Percentiles rank a stretch among this genome's conserved stretches.
These are phyloP conservation scores for Drosophila insularis DNA, from an alignment of 1,140 invertebrate genomes.

Conservation along the genomic window DNA sequence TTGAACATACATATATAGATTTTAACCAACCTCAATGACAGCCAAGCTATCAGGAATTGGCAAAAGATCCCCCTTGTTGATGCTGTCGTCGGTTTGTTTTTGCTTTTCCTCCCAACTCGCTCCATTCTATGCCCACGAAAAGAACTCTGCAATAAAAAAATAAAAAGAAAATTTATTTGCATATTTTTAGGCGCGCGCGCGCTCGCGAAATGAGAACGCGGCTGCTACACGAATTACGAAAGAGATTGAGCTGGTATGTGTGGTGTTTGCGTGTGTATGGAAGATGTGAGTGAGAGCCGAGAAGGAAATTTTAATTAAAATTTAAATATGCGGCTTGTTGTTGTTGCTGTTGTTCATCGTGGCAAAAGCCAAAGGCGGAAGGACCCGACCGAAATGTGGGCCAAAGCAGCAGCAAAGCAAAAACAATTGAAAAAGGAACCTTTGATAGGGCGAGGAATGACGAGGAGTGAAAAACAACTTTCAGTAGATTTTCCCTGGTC, in stretches of 20 bases:
- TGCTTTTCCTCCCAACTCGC: too few relatives aligned
- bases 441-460: neutral
- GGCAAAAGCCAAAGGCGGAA: conserved; percentile 36
- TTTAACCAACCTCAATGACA: conserved; percentile 1
- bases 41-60: conserved; percentile 54
- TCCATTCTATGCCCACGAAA: neutral
- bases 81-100: neutral
- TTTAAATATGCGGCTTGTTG: conserved; percentile 73
- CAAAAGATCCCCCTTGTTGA: conserved; percentile 28
- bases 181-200: conserved; percentile 68
- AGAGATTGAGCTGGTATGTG: neutral
- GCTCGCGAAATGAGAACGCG: conserved; percentile 53
- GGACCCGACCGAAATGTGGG: conserved; percentile 43
- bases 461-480: neutral
- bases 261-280: neutral
- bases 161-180: conserved; percentile 65
- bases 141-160: conserved; percentile 14
- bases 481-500: conserved; percentile 7
- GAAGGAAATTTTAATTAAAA: conserved; percentile 74
- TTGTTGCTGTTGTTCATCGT: conserved; percentile 30
- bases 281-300: neutral
- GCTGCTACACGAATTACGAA: conserved; percentile 4
- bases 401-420: conserved; percentile 21
- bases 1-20: neutral
- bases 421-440: conserved; percentile 13